Conservation (phyloP, 2,888 invertebrate species). For the Rhagophthalmus giganteus region DNA sequence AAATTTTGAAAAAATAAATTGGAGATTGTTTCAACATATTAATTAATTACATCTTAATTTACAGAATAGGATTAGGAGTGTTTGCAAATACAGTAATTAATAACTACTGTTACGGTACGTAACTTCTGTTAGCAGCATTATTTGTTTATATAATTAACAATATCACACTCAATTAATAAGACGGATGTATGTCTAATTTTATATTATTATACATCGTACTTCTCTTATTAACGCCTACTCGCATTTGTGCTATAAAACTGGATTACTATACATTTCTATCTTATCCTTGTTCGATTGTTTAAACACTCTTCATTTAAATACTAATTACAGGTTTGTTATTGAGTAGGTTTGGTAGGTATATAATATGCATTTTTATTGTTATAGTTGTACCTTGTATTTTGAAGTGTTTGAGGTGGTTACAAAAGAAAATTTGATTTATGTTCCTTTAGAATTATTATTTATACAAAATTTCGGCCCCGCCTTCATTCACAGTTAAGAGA, state of each 20-base stretch:
- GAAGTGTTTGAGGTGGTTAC: slow-evolving; percentile 6
- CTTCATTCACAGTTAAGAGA: slow-evolving; percentile 1
- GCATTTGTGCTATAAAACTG: slow-evolving; percentile 20
- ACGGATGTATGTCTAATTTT: slow-evolving; percentile 27
- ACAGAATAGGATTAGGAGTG: too few species aligned
- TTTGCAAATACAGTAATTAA: slow-evolving; percentile 5
- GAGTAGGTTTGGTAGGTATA: slow-evolving; percentile 7
- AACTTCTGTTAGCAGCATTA: slow-evolving; percentile 6
- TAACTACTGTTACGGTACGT: slow-evolving; percentile 10
- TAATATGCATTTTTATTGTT: slow-evolving; percentile 10
- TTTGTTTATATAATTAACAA: slow-evolving; percentile 22
- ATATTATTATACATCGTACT: slow-evolving; percentile 24
- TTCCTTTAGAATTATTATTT: slow-evolving; percentile 7
- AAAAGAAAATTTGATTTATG: slow-evolving; percentile 4
- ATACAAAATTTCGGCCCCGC: slow-evolving; percentile 7
- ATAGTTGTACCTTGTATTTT: slow-evolving; percentile 8
- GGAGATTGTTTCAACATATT: too few species aligned
- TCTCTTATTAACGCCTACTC: slow-evolving; percentile 28
- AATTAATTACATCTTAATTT: too few species aligned
- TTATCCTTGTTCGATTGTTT: slow-evolving; percentile 19
- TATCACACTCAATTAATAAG: slow-evolving; percentile 23
- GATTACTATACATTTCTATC: slow-evolving; percentile 17
- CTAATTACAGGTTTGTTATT: slow-evolving; percentile 19
- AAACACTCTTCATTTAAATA: slow-evolving; percentile 23
- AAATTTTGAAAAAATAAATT: too few species aligned